These are phyloP conservation scores for Artemia sinica DNA, from an alignment of 2,888 invertebrate genomes.

Conservation along the genomic window DNA sequence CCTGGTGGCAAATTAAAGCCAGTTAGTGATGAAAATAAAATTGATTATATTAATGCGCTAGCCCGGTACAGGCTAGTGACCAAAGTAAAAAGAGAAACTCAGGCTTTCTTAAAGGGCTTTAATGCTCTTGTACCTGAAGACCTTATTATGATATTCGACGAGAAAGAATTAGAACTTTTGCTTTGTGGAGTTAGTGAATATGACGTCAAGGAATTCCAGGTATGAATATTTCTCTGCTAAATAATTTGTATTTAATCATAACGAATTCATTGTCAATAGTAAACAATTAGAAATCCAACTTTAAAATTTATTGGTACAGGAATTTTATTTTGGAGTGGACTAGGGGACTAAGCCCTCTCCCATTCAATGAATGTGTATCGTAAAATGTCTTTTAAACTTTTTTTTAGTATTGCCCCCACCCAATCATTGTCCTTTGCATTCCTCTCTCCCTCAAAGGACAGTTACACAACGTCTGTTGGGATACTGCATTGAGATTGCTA, in stretches of 20 bases:
- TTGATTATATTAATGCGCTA: constrained; percentile 67
- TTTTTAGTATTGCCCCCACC: no score
- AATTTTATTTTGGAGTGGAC: no score
- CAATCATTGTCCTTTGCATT: no score
- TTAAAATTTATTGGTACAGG: no score
- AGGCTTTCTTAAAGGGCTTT: constrained; percentile 71
- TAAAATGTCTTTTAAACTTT: no score
- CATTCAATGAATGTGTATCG: no score
- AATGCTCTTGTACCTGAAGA: constrained; percentile 81
- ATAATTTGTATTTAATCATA: neutral
- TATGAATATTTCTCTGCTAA: neutral
- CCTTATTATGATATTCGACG: constrained; percentile 81
- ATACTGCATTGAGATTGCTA: no score
- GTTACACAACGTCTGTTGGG: no score
- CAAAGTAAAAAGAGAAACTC: constrained; percentile 62
- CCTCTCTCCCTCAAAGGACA: no score
- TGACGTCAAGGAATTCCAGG: neutral
- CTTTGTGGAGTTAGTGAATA: constrained; percentile 13
- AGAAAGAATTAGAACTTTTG: constrained; percentile 78
- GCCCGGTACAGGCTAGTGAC: constrained; percentile 73
- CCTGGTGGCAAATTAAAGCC: constrained; percentile 58
- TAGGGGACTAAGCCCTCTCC: no score
- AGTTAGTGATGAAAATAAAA: constrained; percentile 56
- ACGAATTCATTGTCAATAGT: constrained; percentile 3
- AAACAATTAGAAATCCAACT: neutral